Base-by-base conservation (phyloP, 2,113 vertebrate species). In the Leucosticte australis region DNA sequence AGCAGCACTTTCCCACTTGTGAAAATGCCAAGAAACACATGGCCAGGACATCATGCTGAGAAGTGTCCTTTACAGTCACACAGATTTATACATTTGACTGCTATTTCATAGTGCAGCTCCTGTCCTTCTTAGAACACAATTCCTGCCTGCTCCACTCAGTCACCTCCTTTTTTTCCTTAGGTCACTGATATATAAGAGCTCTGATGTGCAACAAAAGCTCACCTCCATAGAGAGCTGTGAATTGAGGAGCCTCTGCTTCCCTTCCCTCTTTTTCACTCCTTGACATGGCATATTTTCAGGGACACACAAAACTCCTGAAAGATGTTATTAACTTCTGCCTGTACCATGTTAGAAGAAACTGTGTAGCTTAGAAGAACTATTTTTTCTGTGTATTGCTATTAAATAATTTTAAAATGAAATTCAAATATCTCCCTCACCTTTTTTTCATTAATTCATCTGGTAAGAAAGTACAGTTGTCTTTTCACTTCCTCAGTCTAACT, bases 391-490 rank as follows among this genome's bases (percentile, higher is more conserved):
- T 41, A 30, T 42, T 67, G 12, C 8, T 59, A 74, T 31, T 39
- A 57, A 69, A 62, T 68, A 1, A 6, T 46, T 73, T 47, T 1
- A 1, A 55, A 84, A 79, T 50, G 1, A 33, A 11, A 57, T 49
- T 82, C 10, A n/a, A 24, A 11, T 30, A 10, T 30, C 27, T 39
- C 0, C 1, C 12, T 4, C 16, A 10, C 6, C 2, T 7, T 46
- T 42, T 65, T 64, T 70, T 56, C 28, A 2, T 4, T 2, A 77
- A 53, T 90, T 5, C 18, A 47, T 35, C 27, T 59, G 15, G 3
- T 62, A 56, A 69, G 35, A 75, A 81, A 37, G 3, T 75, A 27
- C 24, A 63, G 39, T 9, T 14, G 7, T 15, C 4, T 91, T 69
- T 56, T 50, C 10, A 33, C 27, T 71, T 17, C 21, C 20, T 39